Evolutionary conservation across 2,797 vertebrate species (phyloP).

Genomic region (Esox lucius): DNA sequence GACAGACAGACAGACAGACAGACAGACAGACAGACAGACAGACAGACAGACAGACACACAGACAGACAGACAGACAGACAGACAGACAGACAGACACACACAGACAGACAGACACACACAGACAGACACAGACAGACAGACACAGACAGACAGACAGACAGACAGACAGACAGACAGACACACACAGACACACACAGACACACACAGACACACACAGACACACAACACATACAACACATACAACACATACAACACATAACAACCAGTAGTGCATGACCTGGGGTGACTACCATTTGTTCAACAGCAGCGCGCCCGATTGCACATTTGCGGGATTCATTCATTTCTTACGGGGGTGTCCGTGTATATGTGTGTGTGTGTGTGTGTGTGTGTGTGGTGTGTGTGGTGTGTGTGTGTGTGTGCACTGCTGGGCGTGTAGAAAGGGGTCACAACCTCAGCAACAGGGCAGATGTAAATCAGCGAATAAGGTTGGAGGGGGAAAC

Average conservation of each 20-base stretch:
- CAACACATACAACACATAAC: no score
- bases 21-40: background rate
- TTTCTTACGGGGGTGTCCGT: background rate
- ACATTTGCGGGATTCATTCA: background rate
- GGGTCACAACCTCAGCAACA: background rate
- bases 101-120: no score
- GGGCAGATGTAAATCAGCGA: background rate
- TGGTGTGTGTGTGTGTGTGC: background rate
- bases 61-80: no score
- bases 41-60: no score
- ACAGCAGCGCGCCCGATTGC: background rate
- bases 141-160: no score
- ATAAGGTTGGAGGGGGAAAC: background rate
- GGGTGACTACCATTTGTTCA: background rate
- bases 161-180: no score
- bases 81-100: background rate
- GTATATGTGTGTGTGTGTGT: background rate
- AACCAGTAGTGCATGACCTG: background rate
- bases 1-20: background rate
- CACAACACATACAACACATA: no score
- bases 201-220: no score
- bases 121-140: no score
- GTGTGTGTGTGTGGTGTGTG: background rate
- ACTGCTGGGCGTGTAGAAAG: background rate
- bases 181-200: background rate